Conservation (phyloP, 2,888 invertebrate species). For the Rapana venosa region DNA sequence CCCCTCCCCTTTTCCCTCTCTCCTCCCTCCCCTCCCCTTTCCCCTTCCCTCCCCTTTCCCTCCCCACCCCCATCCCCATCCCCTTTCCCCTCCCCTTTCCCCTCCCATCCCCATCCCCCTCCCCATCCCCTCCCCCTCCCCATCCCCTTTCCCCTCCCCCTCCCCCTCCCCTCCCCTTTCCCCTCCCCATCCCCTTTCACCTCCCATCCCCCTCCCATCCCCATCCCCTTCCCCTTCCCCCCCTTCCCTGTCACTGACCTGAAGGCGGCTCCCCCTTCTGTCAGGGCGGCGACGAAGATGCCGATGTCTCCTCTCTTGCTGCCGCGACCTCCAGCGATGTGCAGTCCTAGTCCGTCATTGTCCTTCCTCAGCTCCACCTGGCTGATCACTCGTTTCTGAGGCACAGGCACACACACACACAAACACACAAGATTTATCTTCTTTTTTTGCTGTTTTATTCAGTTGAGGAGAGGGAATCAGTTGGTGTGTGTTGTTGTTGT, state of each 20-base stretch:
- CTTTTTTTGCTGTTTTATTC: neutral
- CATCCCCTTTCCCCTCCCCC: too few species aligned
- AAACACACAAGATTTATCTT: neutral
- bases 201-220: neutral
- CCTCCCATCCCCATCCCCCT: too few species aligned
- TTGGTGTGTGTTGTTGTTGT: too few species aligned
- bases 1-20: too few species aligned
- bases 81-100: too few species aligned
- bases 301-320: constrained; percentile 72
- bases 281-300: constrained; percentile 72
- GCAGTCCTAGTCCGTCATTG: constrained; percentile 68
- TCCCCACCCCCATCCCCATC: too few species aligned
- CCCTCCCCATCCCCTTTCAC: neutral
- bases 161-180: too few species aligned
- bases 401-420: constrained; percentile 1
- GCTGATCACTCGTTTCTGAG: constrained; percentile 64
- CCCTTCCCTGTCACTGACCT: constrained; percentile 52
- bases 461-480: too few species aligned
- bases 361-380: constrained; percentile 70
- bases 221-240: neutral
- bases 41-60: too few species aligned
- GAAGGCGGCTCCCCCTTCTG: constrained; percentile 68
- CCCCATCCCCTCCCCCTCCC: too few species aligned
- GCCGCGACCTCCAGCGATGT: constrained; percentile 72
- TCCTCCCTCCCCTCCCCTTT: too few species aligned